Conservation (phyloP, 2,113 vertebrate genomes). For the Cephalopterus ornatus region DNA sequence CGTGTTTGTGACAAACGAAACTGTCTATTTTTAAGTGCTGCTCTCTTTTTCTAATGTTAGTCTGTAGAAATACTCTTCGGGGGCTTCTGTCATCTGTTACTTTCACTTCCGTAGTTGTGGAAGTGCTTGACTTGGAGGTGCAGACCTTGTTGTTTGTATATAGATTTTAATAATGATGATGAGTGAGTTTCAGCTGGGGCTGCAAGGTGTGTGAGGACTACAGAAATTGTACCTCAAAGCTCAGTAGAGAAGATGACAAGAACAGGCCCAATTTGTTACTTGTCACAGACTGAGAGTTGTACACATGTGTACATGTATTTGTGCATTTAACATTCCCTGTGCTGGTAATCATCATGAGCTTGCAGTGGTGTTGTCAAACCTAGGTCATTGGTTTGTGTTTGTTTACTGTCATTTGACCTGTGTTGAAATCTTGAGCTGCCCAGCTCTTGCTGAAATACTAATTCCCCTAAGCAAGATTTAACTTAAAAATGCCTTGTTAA, state of each 20-base stretch:
- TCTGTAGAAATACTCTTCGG: neutral
- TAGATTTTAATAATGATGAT: neutral
- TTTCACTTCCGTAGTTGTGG: neutral
- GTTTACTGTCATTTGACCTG: conserved; percentile 16
- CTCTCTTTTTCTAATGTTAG: neutral
- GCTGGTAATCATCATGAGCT: neutral
- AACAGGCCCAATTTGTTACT: neutral
- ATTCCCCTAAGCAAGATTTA: neutral
- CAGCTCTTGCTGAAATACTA: neutral
- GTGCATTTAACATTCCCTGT: neutral
- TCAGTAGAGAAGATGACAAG: neutral
- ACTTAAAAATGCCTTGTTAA: neutral
- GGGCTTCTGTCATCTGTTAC: neutral
- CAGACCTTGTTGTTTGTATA: neutral
- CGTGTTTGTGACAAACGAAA: neutral
- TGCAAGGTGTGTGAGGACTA: neutral
- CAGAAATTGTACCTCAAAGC: neutral
- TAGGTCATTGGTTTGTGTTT: neutral
- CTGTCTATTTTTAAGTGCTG: neutral
- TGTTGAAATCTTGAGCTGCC: conserved; percentile 18
- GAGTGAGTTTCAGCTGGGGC: neutral
- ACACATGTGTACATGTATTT: neutral
- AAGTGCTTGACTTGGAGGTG: neutral
- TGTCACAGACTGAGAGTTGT: neutral
- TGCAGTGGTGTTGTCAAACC: neutral